These are phyloP conservation scores for Meriones psammophilus DNA, from an alignment of 2,797 vertebrate species.

Conservation along the genomic window DNA sequence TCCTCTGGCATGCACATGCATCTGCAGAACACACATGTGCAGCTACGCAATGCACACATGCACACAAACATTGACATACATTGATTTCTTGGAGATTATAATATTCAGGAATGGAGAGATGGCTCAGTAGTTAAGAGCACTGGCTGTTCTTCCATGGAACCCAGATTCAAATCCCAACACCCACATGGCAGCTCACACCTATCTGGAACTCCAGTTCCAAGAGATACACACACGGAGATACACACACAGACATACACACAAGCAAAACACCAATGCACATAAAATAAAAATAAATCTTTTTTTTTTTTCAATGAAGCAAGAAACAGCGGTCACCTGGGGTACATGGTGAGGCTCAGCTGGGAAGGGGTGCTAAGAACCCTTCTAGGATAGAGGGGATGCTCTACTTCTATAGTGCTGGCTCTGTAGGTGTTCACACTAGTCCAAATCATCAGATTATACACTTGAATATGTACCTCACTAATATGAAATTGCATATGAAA, in stretches of 20 bases:
- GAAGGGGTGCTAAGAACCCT: background rate
- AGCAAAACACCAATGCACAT: no score
- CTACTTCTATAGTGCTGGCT: background rate
- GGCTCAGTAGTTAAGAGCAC: background rate
- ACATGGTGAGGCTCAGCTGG: background rate
- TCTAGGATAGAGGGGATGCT: background rate
- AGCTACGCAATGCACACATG: background rate
- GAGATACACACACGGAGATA: no score
- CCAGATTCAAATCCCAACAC: background rate
- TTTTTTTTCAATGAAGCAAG: background rate
- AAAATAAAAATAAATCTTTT: no score
- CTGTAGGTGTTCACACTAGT: background rate
- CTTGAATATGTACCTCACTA: background rate
- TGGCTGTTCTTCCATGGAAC: background rate
- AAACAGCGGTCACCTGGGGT: background rate
- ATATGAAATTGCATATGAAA: slow-evolving; percentile 11
- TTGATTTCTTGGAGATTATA: slow-evolving; percentile 37
- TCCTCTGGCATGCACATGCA: background rate
- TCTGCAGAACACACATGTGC: background rate
- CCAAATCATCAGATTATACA: background rate
- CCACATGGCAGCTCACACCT: background rate
- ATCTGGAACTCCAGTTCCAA: no score
- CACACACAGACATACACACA: no score
- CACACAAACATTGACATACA: background rate
- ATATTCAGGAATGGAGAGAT: background rate